phyloP scores from a whole-genome alignment of 2,797 vertebrate species.

The Coluber constrictor region DNA sequence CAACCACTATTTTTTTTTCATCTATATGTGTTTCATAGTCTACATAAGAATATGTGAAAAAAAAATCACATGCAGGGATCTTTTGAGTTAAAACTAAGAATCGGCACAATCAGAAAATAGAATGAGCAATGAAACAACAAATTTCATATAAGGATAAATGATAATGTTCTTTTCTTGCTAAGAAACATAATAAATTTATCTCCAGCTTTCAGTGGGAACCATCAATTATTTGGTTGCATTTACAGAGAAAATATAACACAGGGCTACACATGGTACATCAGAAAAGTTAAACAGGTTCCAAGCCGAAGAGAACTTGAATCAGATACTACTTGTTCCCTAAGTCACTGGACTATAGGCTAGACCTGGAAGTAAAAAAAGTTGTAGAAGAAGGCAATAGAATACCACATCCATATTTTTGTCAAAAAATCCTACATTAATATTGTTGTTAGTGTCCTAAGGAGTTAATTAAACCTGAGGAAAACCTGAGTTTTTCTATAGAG shows the following conservation, averaged over 20 bases:
- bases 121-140: not conserved
- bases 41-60: not conserved
- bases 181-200: not conserved
- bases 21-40: not conserved
- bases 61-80: not conserved
- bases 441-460: not conserved
- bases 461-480: not conserved
- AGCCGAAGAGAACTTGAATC: not conserved
- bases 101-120: not conserved
- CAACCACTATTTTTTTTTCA: not conserved
- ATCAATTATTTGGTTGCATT: not conserved
- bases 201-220: not conserved
- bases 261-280: not conserved
- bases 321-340: not conserved
- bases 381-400: not conserved
- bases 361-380: not conserved
- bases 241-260: not conserved
- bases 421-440: not conserved
- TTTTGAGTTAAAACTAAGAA: not conserved
- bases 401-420: not conserved
- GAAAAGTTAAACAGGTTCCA: not conserved
- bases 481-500: not conserved
- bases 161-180: not conserved
- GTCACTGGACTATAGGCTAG: not conserved
- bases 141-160: not conserved